Base-by-base conservation (phyloP, 2,888 invertebrate genomes). In the Noctua janthe region DNA sequence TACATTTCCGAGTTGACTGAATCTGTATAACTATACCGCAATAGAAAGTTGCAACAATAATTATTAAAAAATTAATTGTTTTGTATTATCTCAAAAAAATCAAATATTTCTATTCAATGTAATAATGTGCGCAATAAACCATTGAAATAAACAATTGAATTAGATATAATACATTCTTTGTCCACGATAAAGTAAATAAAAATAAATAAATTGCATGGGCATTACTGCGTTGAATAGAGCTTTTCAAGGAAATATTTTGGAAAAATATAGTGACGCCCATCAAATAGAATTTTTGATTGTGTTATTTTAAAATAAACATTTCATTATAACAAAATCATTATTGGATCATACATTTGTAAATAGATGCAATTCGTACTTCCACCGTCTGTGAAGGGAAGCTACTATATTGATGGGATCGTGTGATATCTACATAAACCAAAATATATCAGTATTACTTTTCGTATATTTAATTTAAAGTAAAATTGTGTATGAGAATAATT, bases 1-100 rank as follows among this genome's bases (percentile, higher is more conserved):
- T 92, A 94, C 92, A 94, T 94, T 94, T 95, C 94, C 93, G 94
- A 94, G 94, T 96, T 93, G 96, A 96, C 96, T 96, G 96, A 96
- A 94, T 94, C 94, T 94, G 91, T 94, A 90, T 94, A 93, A 94
- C 92, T 94, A 94, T 93, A 94, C 93, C 91, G 90, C 92, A 93
- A 94, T 94, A 93, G 93, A 90, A 90, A 91, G 91, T 87, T 88
- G 89, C 87, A 90, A 85, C 85, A 87, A 87, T 85, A 83, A 84
- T 88, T 80, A 82, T 84, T 87, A 81, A 83, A 29, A 85, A 86
- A 80, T 13, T 39, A 17, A 80, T 88, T 89, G 87, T 89, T 87
- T 69, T 87, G 79, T 81, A 71, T 56, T 74, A 84, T 80, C 72
- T 80, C 74, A 84, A 88, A 74, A 35, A 51, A 79, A 74, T 89